Evolutionary conservation across 2,888 invertebrate species (phyloP), one percentile per base, ranked within the genome.

Genomic region (Clivina fossor): DNA sequence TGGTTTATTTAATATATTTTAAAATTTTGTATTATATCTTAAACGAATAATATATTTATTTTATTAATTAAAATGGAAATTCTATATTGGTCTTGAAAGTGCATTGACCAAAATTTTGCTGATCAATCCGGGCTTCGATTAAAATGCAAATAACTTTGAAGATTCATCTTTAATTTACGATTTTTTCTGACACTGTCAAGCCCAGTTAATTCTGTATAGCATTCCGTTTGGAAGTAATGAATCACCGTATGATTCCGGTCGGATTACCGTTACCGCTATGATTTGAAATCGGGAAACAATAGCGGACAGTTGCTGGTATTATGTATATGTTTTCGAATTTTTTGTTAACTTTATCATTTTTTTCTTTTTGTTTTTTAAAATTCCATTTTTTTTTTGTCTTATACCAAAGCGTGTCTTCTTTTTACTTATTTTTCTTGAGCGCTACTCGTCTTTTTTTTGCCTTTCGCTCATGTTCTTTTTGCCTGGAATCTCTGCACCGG

Each of bases 401-500:
- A 26, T 16, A 8, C 40, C 15, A 11, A 20, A 11, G 15, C 43
- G 11, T 43, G 9, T 19, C 9, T 33, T 18, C 16, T 38, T 44
- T 53, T 53, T 37, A 33, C 44, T 32, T 35, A 24, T 33, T 53
- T 38, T 38, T 20, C 33, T 32, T 37, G 41, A 9, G 18, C 33
- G 18, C 32, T 26, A 19, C 15, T 38, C 13, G 24, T 11, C 24
- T 24, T 28, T 32, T 26, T 18, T 49, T 38, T 30, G 22, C 15
- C 30, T 48, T 22, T 35, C 33, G 28, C 24, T 40, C 13, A 11
- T 15, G 8, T 22, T 16, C 40, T 19, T 2, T n/a, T n/a, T n/a
- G n/a, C n/a, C 11, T 28, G 20, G 44, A 44, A 53, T 53, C 53
- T 53, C 53, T 44, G 53, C 44, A 53, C 53, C 53, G 44, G 53